Base-by-base conservation (phyloP, 2,797 vertebrate species). In the Lutjanus argentimaculatus region DNA sequence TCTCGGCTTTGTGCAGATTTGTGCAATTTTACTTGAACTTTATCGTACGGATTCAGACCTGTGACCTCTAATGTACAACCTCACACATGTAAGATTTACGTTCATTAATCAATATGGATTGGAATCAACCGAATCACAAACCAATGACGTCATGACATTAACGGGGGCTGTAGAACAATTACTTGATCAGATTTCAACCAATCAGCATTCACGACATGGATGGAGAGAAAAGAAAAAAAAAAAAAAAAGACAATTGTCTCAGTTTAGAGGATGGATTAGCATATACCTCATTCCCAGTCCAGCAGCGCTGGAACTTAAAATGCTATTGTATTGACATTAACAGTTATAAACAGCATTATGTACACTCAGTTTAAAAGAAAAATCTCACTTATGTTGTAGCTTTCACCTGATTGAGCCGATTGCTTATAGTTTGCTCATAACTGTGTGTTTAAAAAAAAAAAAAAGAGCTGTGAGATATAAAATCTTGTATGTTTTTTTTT, bases 261-360 rank as follows among this genome's bases (percentile, higher is more conserved):
- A 65, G 90, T 93, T 84, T 82, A 86, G 93, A 93, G 89, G 93
- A 93, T 85, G 90, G 93, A 92, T 93, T 93, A 91, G 94, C 93
- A 94, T 95, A 96, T 96, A 96, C 95, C 96, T 96, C 95, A 96
- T 95, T 95, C 93, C 90, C 93, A 94, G 93, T 94, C 94, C 95
- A 94, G 93, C 93, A 86, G 92, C 80, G 95, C 95, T 96, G 96
- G 95, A 92, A 93, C 92, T 94, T 91, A 93, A 93, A 91, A 95
- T 94, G 93, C 92, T 94, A 94, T 91, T 81, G 91, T 94, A 92
- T 93, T 90, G 92, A 95, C 94, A 94, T 89, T 89, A 92, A 93
- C 88, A 78, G 86, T 93, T 91, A 84, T 73, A 91, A 91, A 91
- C 88, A 88, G 85, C 90, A 90, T 94, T 92, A 93, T 80, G 75